Conservation (phyloP, 2,113 vertebrate genomes). For the Brachionichthys hirsutus region DNA sequence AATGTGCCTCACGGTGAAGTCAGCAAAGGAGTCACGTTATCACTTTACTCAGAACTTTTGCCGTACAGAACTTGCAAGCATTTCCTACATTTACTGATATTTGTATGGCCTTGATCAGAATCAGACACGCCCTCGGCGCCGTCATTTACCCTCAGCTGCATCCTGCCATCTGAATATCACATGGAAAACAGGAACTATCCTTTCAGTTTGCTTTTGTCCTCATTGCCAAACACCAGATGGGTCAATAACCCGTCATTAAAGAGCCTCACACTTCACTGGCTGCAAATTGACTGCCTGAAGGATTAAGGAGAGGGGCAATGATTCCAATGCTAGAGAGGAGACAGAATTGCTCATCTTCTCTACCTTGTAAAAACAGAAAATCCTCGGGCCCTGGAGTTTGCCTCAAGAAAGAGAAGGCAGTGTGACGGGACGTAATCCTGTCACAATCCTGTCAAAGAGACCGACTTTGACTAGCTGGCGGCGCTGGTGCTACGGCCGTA, state of each 20-base stretch:
- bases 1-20: not conserved
- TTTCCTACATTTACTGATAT: slow-evolving; percentile 8
- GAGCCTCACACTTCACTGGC: slow-evolving; percentile 84
- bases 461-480: too few species aligned
- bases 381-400: slow-evolving; percentile 14
- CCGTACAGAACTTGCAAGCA: not conserved
- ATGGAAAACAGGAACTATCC: slow-evolving; percentile 72
- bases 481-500: too few species aligned
- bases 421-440: slow-evolving; percentile 59
- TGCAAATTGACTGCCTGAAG: slow-evolving; percentile 88
- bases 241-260: slow-evolving; percentile 94
- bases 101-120: slow-evolving; percentile 23
- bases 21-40: not conserved
- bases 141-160: slow-evolving; percentile 27
- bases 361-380: slow-evolving; percentile 53
- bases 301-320: slow-evolving; percentile 78
- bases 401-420: slow-evolving; percentile 32
- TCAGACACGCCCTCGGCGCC: slow-evolving; percentile 27
- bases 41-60: not conserved
- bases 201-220: slow-evolving; percentile 70
- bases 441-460: too few species aligned
- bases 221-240: slow-evolving; percentile 80
- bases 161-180: slow-evolving; percentile 47
- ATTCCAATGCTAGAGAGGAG: slow-evolving; percentile 73
- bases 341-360: slow-evolving; percentile 77